These are phyloP conservation scores for Pollimyrus isidori DNA, from an alignment of 2,113 vertebrate species.

Conservation along the genomic window DNA sequence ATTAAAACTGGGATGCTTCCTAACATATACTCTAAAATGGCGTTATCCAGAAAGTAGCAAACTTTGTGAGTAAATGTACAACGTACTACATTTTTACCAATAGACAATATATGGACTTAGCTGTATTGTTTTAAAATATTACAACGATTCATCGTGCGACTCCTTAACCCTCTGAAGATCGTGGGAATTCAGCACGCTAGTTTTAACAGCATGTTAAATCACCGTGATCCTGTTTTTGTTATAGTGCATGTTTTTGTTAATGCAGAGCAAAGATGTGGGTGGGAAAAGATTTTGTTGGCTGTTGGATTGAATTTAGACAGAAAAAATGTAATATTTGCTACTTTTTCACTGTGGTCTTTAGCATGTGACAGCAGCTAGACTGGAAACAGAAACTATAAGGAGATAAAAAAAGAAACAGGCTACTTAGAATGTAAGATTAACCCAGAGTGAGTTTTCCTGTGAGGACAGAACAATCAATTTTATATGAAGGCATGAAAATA, in stretches of 20 bases:
- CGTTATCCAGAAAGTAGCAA: not conserved
- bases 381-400: not conserved
- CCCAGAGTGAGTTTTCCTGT: not conserved
- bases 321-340: not conserved
- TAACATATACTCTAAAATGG: not conserved
- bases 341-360: not conserved
- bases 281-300: not conserved
- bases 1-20: not conserved
- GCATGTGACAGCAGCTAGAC: not conserved
- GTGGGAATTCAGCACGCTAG: not conserved
- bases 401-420: not conserved
- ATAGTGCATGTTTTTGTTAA: conserved; percentile 2
- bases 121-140: not conserved
- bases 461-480: not conserved
- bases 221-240: not conserved
- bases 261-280: not conserved
- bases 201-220: not conserved
- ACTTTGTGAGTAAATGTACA: not conserved
- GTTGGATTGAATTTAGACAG: not conserved
- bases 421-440: not conserved
- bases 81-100: not conserved
- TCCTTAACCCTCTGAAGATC: not conserved
- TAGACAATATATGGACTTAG: not conserved
- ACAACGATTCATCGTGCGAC: not conserved
- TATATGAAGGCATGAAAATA: not conserved